Percentiles rank a stretch among this genome's conserved stretches.
Conservation (phyloP, 2,888 invertebrate genomes). For the Habroteleia sp. region DNA sequence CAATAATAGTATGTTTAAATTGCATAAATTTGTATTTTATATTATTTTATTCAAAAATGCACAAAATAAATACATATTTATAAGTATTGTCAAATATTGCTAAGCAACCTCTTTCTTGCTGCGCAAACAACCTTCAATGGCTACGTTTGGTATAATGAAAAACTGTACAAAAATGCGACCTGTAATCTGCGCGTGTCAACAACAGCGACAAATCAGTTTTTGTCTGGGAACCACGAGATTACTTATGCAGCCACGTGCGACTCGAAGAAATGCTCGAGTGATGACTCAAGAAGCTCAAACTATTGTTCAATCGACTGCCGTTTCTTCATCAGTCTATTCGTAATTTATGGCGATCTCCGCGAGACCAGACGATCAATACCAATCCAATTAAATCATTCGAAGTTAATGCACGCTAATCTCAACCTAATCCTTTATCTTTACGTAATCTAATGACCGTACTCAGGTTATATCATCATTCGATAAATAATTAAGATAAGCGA, state of each 20-base stretch:
- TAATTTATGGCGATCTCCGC: not conserved
- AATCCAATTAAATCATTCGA: conserved; percentile 12
- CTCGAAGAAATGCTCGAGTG: conserved; percentile 16
- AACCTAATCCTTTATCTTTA: conserved; percentile 21
- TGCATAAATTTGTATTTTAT: too few species aligned
- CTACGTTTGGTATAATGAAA: too few species aligned
- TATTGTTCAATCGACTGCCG: conserved; percentile 6
- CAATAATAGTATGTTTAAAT: too few species aligned
- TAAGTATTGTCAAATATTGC: too few species aligned
- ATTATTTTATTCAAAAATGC: too few species aligned
- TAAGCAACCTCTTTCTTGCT: too few species aligned
- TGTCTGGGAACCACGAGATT: not conserved
- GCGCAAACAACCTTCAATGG: too few species aligned
- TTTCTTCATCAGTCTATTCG: not conserved
- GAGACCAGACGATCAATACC: not conserved
- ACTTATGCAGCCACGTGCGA: conserved; percentile 16
- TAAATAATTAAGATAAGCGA: conserved; percentile 20
- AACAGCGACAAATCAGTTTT: not conserved
- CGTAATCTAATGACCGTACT: conserved; percentile 20
- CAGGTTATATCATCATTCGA: conserved; percentile 27
- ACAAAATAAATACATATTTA: too few species aligned
- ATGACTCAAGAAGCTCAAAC: conserved; percentile 13
- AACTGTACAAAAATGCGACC: not conserved
- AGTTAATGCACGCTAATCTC: conserved; percentile 33
- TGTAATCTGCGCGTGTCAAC: not conserved